Evolutionary conservation across 2,113 vertebrate species (phyloP), one percentile per base, ranked within the genome.

Genomic region (Nettapus auritus): DNA sequence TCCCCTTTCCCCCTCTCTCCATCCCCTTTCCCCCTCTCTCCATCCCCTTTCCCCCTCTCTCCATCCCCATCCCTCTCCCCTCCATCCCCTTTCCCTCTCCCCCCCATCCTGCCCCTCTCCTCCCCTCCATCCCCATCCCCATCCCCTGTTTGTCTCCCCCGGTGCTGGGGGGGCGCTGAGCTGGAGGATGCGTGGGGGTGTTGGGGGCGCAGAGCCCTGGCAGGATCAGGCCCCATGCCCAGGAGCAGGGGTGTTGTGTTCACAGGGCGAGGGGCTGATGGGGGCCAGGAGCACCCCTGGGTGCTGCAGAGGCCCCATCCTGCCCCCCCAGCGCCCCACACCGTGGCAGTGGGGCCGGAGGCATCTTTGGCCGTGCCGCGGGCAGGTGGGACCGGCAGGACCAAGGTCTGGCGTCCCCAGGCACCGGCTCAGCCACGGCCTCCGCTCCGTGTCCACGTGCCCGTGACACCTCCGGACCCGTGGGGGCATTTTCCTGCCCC

Each of bases 331-430:
- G 28, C 3, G 0, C 79, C 74, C 74, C 40, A 6, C 4, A 1
- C 44, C 14, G 2, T 3, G 71, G 29, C 14, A 31, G 13, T 0
- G 13, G 31, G 73, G 23, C 36, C 0, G 0, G 6, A 26, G 56
- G 5, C 0, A 0, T 29, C 25, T 66, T 8, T 0, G 3, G 79
- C 83, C 18, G 33, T 4, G 9, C 40, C 5, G 1, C 1, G 6
- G 57, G 34, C 34, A 3, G 56, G 69, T 9, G 70, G 60, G 34
- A 42, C 3, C 2, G 80, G 69, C 40, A 38, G 66, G 31, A 31
- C 11, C 2, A 1, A 50, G 64, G 19, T 1, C 31, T 29, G 76
- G 6, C 1, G 1, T 23, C 46, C 59, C 76, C 38, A 13, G 1
- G 0, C 3, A 0, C n/a, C 20, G 8, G 9, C 83, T 50, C 77